Evolutionary conservation across 2,888 invertebrate species (phyloP).

Genomic region (Hyposoter dolosus): DNA sequence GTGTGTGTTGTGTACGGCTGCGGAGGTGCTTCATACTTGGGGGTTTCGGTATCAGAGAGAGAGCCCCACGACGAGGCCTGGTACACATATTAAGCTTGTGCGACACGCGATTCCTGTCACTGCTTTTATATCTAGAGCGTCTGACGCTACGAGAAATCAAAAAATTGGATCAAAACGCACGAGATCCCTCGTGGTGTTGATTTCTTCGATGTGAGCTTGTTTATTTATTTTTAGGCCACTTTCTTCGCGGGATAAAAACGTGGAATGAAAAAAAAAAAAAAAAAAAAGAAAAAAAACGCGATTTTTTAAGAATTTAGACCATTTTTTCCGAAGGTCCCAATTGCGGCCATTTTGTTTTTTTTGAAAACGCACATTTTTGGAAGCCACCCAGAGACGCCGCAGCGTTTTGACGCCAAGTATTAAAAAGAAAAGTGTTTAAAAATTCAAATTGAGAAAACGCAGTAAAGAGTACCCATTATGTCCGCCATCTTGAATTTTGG

Average conservation of each 20-base stretch:
- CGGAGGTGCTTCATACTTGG: slow-evolving; percentile 4
- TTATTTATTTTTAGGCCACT: not conserved
- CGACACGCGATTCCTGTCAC: slow-evolving; percentile 11
- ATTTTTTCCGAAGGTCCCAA: not conserved
- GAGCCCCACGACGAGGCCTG: slow-evolving; percentile 15
- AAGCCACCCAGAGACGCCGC: too few species aligned
- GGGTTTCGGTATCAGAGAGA: not conserved
- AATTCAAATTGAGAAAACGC: too few species aligned
- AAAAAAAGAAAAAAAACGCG: too few species aligned
- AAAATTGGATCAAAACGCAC: not conserved
- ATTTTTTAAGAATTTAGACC: not conserved
- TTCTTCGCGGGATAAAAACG: not conserved
- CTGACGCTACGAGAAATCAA: not conserved
- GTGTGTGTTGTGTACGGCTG: slow-evolving; percentile 27
- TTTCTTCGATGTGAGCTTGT: not conserved
- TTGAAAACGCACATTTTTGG: not conserved
- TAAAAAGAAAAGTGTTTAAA: too few species aligned
- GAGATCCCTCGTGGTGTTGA: not conserved
- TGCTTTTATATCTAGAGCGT: not conserved
- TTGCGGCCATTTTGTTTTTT: not conserved
- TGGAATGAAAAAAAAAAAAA: not conserved
- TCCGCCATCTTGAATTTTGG: not conserved
- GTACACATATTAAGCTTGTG: not conserved
- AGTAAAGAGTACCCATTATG: too few species aligned
- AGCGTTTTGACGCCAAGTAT: too few species aligned